Evolutionary conservation across 2,113 vertebrate species (phyloP).

Genomic region (Charadrius vociferus): DNA sequence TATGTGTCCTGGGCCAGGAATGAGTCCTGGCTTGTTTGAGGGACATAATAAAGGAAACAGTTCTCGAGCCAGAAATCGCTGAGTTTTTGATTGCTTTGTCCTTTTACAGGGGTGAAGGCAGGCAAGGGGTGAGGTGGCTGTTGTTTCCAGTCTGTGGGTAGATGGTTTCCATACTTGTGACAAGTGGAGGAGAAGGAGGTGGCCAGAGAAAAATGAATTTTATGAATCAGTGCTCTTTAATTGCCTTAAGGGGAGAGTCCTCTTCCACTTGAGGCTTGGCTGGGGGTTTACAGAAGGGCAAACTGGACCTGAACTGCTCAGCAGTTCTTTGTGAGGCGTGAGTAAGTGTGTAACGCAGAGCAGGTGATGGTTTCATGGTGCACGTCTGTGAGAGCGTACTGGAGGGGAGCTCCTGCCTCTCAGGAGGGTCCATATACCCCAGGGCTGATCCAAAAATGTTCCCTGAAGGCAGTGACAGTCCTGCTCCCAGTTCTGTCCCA

Average conservation of each 20-base stretch:
- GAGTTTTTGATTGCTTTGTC: neutral
- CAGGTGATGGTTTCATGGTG: rapidly evolving
- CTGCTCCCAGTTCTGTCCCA: neutral
- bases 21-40: neutral
- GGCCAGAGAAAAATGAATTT: neutral
- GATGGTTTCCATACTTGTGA: neutral
- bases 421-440: rapidly evolving
- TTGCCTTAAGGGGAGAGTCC: neutral
- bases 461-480: rapidly evolving
- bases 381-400: rapidly evolving
- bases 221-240: neutral
- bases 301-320: neutral
- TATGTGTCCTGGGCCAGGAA: neutral
- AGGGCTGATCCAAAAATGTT: rapidly evolving
- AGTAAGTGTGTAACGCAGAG: rapidly evolving
- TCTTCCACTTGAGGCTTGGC: neutral
- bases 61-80: rapidly evolving
- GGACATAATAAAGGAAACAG: rapidly evolving
- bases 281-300: neutral
- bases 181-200: neutral
- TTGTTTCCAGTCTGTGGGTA: neutral
- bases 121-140: neutral
- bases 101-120: neutral
- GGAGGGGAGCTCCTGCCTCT: neutral
- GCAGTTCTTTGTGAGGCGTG: neutral